phyloP scores from a whole-genome alignment of 2,888 invertebrate genomes.

The Minunthozetes semirufus region DNA sequence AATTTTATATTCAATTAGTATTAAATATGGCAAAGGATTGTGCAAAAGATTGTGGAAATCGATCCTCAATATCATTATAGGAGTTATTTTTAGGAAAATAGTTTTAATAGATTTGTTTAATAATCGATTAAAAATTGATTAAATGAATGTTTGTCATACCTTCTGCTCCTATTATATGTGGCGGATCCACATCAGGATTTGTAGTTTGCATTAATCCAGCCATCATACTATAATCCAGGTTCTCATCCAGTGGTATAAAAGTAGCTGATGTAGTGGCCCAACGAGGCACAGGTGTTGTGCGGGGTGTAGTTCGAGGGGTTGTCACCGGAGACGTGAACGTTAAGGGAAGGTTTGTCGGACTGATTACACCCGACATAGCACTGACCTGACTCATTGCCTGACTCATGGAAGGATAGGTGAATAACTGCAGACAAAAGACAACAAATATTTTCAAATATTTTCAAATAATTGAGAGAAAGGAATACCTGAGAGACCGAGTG shows the following conservation, averaged over 20 bases:
- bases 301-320: conserved; percentile 64
- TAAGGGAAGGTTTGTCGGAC: conserved; percentile 78
- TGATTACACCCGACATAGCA: conserved; percentile 73
- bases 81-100: no score
- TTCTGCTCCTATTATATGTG: conserved; percentile 67
- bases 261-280: conserved; percentile 64
- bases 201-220: conserved; percentile 59
- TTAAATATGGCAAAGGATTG: no score
- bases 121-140: no score
- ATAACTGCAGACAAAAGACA: conserved; percentile 58
- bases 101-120: no score
- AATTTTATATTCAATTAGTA: no score
- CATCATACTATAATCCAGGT: conserved; percentile 81
- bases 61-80: no score
- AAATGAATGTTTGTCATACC: conserved; percentile 50
- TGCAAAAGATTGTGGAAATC: no score
- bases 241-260: conserved; percentile 79
- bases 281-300: conserved; percentile 57
- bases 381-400: no score
- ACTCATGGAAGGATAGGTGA: conserved; percentile 80
- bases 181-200: conserved; percentile 51
- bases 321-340: conserved; percentile 65
- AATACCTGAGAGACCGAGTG: conserved; percentile 23
- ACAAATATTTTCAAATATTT: no score
- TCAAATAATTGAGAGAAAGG: no score